phyloP scores from a whole-genome alignment of 2,888 invertebrate species.

The Euproctis similis region DNA sequence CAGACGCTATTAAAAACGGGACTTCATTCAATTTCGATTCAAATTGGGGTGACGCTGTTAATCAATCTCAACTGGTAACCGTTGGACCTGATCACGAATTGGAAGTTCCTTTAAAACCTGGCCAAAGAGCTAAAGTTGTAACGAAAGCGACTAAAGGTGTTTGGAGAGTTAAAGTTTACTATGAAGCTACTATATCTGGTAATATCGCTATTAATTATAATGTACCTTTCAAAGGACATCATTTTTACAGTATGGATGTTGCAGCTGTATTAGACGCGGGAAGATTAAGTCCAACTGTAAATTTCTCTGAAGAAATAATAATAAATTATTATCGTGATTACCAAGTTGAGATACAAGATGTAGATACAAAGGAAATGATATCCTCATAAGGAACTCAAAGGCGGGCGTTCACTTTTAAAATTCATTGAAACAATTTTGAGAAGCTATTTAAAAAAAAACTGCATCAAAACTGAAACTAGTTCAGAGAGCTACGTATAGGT shows the following conservation, averaged over 20 bases:
- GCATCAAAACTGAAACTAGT: no score
- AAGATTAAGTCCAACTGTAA: neutral
- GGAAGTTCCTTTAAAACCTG: conserved; percentile 20
- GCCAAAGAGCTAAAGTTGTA: neutral
- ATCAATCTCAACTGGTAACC: neutral
- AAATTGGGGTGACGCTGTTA: neutral
- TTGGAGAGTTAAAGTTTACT: neutral
- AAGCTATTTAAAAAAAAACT: no score
- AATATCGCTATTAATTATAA: neutral
- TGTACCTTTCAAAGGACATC: neutral
- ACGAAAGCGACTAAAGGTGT: neutral
- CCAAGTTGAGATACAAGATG: neutral
- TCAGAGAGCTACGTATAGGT: no score
- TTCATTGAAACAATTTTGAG: no score
- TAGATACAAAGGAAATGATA: neutral
- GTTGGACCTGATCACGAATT: conserved; percentile 8
- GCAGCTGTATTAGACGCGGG: neutral
- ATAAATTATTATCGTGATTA: neutral
- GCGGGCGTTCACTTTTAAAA: no score
- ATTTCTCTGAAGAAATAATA: neutral
- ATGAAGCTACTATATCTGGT: neutral
- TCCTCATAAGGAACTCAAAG: no score
- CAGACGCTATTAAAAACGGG: neutral
- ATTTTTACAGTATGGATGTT: neutral
- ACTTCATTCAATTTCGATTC: neutral